Base-by-base conservation (phyloP, 1,140 invertebrate genomes). In the Nautilus pompilius region DNA sequence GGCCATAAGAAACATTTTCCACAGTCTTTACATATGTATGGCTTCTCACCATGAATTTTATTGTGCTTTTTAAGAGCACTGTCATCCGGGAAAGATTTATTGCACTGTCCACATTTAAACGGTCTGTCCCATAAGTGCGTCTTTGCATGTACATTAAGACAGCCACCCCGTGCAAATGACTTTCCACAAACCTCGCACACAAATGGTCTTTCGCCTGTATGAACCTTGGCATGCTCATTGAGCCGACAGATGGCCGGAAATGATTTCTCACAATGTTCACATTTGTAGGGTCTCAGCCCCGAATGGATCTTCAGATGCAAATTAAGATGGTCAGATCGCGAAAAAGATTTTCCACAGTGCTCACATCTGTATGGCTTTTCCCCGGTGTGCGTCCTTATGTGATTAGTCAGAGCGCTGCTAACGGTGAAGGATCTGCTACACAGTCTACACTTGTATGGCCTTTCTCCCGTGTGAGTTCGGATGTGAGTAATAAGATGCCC, bases 301-400 rank as follows among this genome's bases (percentile, higher is more conserved):
- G n/a, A n/a, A n/a, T n/a, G n/a, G n/a, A n/a, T n/a, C n/a, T n/a
- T n/a, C n/a, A n/a, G n/a, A 58, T 77, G 75, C 36, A 60, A 61
- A 34, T 67, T 62, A n/a, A 75, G 65, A 32, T 62, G 60, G 48
- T 57, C 62, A 0, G 65, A 71, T 28, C 66, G 46, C 3, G 61
- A 69, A 48, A 76, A 76, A 15, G 51, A 57, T n/a, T 65, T 64
- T 5, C 65, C 57, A 60, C 96, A 99, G 76, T 96, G 93, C 13
- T 92, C 92, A 84, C 96, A 99, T 0, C 91, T 92, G 84, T 96
- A 99, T 0, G 96, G 96, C 78, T 98, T 98, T 83, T 98, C 95
- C 0, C 96, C 96, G 0, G 95, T 98, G 84, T 99, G 96, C 3
- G 92, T 95, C 28, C 96, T 85, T 63, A 97, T 87, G 76, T 97